Evolutionary conservation across 2,888 invertebrate genomes (phyloP), one percentile per base, ranked within the genome.

Genomic region (Epinotia brunnichana): DNA sequence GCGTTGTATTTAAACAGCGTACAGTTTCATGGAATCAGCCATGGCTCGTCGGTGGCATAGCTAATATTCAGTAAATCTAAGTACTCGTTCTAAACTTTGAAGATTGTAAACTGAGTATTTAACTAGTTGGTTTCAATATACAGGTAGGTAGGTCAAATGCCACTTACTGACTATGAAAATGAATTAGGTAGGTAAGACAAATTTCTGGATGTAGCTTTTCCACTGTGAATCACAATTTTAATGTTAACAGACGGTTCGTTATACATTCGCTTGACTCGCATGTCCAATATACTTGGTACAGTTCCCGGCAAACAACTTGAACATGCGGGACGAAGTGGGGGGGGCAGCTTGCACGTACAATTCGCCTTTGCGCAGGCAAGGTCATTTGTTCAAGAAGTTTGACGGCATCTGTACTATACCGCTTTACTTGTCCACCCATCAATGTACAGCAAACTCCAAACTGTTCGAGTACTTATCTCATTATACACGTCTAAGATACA

Each of bases 31-130:
- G 29, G 21, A 35, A 63, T 4, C 13, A 2, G 35, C 13, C 13
- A 48, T 21, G n/a, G 48, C 51, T 35, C 29, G 51, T 35, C 51
- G 19, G 29, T 70, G 56, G 56, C 54, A 62, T 19, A 44, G 44
- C 21, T 51, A 29, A 60, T 62, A 19, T 62, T 56, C 39, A 53
- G 21, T 53, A 56, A 39, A 60, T 39, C 60, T 59, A 60, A 13
- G 15, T 11, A 39, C 41, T 41, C 2, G 41, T 39, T 57, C 29
- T 48, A 48, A 9, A 35, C 13, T 44, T 4, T 44, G 3, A 35
- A 35, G 35, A 35, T 35, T 44, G 1, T 15, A 44, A n/a, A 48
- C 48, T 48, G 5, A 48, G 48, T 48, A 35, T n/a, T 48, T 4
- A n/a, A 48, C 44, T 15, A 41, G 41, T 41, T 41, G 11, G 11